phyloP scores from a whole-genome alignment of 2,797 vertebrate genomes.

The Danionella dracula region DNA sequence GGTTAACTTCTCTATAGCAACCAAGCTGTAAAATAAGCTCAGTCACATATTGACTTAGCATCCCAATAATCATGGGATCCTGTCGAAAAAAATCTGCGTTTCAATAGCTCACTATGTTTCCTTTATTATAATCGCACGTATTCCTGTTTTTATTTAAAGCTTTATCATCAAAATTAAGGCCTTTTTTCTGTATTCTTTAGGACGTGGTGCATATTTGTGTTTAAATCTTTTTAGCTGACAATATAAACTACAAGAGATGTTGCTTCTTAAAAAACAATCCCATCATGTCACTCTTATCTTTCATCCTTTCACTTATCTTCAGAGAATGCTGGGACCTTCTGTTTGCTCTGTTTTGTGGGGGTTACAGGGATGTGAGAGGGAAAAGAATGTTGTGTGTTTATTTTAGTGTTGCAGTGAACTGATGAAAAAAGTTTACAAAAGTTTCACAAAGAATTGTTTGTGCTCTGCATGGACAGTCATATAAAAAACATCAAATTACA shows the following conservation, averaged over 20 bases:
- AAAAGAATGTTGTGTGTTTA: too few species aligned
- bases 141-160: constrained; percentile 7
- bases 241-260: background rate
- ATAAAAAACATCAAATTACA: too few species aligned
- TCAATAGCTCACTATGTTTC: background rate
- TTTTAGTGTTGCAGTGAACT: too few species aligned
- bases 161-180: constrained; percentile 11
- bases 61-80: constrained; percentile 34
- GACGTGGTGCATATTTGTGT: background rate
- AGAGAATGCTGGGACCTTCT: background rate
- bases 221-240: background rate
- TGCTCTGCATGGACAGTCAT: too few species aligned
- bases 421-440: too few species aligned
- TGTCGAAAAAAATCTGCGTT: background rate
- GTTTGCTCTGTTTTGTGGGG: too few species aligned
- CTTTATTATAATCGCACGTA: background rate
- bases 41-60: constrained; percentile 34
- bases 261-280: background rate
- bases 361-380: too few species aligned
- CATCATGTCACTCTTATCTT: background rate
- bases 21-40: constrained; percentile 20
- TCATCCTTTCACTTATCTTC: background rate
- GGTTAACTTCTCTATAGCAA: constrained; percentile 39
- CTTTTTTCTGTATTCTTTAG: too few species aligned
- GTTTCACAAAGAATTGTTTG: too few species aligned